Percentiles rank a stretch among this genome's conserved stretches.
These are phyloP conservation scores for Drosophila insularis DNA, from an alignment of 1,140 invertebrate genomes.

Conservation along the genomic window DNA sequence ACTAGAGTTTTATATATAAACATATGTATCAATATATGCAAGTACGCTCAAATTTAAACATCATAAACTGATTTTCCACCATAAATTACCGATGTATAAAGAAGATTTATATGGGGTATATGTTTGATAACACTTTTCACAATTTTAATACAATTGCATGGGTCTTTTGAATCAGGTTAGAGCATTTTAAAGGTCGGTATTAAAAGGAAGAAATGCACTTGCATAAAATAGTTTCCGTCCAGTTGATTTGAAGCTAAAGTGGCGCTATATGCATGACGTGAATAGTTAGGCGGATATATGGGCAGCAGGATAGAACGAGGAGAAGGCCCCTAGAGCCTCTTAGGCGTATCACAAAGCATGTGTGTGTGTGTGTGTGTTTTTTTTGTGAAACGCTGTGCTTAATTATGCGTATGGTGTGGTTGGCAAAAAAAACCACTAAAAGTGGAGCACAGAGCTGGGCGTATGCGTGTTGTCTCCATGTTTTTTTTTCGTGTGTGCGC, in stretches of 20 bases:
- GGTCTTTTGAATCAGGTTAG: not conserved
- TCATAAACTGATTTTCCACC: no score
- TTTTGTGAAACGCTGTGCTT: slow-evolving; percentile 47
- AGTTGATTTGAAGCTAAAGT: slow-evolving; percentile 38
- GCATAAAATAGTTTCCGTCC: not conserved
- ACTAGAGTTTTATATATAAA: no score
- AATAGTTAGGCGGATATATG: slow-evolving; percentile 35
- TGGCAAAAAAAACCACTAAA: slow-evolving; percentile 26
- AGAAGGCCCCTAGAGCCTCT: not conserved
- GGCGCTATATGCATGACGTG: slow-evolving; percentile 70
- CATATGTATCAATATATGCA: no score
- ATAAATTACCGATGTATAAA: no score
- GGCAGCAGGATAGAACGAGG: slow-evolving; percentile 25
- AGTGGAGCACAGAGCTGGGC: slow-evolving; percentile 35
- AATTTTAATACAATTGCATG: no score
- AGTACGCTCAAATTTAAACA: no score
- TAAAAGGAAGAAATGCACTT: not conserved
- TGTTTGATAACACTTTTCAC: no score
- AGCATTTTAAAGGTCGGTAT: not conserved
- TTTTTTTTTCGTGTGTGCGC: slow-evolving; percentile 1
- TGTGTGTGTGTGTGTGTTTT: slow-evolving; percentile 1
- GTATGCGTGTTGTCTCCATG: slow-evolving; percentile 55
- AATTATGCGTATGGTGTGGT: slow-evolving; percentile 62
- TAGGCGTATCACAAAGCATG: not conserved
- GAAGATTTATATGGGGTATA: no score